Evolutionary conservation across 2,797 vertebrate species (phyloP).

Genomic region (Megaceryle alcyon): DNA sequence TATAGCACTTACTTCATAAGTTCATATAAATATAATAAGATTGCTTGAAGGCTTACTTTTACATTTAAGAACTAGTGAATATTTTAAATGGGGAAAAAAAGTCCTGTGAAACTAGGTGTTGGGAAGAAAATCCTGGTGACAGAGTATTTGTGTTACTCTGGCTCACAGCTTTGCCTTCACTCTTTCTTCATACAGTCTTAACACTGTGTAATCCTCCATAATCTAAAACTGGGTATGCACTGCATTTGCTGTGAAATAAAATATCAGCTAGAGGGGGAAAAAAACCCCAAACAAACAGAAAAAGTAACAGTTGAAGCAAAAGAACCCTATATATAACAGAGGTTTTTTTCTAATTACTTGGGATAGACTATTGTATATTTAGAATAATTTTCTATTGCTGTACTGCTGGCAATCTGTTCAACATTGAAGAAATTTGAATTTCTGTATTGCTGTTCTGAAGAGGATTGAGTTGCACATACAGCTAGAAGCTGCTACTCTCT

Average conservation of each 20-base stretch:
- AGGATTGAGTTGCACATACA: neutral
- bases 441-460: neutral
- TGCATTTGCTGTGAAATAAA: constrained; percentile 11
- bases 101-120: neutral
- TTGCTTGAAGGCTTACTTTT: neutral
- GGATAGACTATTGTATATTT: neutral
- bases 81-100: neutral
- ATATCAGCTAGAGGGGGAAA: neutral
- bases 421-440: neutral
- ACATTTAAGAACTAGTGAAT: neutral
- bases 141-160: neutral
- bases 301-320: neutral
- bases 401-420: neutral
- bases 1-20: neutral
- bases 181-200: neutral
- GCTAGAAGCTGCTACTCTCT: neutral
- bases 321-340: neutral
- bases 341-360: neutral
- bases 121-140: neutral
- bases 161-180: neutral
- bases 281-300: neutral
- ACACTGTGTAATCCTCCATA: neutral
- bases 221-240: neutral
- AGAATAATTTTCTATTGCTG: neutral
- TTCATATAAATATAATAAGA: neutral